These are phyloP conservation scores for Danio jaintianensis DNA, from an alignment of 2,797 vertebrate genomes.

Conservation along the genomic window DNA sequence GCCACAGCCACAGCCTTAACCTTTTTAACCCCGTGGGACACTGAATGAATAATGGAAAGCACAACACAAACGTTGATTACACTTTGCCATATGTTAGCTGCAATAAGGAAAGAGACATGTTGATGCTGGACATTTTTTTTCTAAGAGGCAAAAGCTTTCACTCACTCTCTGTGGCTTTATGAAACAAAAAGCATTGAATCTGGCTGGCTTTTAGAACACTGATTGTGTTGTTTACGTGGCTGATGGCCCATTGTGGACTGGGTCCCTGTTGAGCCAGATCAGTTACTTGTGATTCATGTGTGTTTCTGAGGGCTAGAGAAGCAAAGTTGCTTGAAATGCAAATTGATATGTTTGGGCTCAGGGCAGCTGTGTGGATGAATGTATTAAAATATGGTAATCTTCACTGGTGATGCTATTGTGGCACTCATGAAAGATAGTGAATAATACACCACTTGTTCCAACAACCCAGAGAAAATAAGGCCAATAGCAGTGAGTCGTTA, in stretches of 20 bases:
- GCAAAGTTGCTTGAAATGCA: slow-evolving; percentile 65
- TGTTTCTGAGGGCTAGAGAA: slow-evolving; percentile 64
- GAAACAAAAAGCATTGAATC: slow-evolving; percentile 26
- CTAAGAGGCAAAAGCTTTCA: slow-evolving; percentile 18
- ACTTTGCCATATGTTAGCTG: slow-evolving; percentile 36
- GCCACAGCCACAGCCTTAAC: slow-evolving; percentile 57
- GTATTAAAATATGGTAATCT: slow-evolving; percentile 20
- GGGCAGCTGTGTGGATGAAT: slow-evolving; percentile 2
- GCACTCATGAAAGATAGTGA: slow-evolving; percentile 27
- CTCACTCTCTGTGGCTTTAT: slow-evolving; percentile 18
- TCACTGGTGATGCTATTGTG: not conserved
- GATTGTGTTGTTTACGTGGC: slow-evolving; percentile 31
- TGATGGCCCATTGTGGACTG: slow-evolving; percentile 60
- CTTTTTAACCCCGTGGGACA: slow-evolving; percentile 57
- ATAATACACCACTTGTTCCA: slow-evolving; percentile 39
- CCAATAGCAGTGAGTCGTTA: slow-evolving; percentile 17
- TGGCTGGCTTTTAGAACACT: slow-evolving; percentile 32
- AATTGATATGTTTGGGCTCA: slow-evolving; percentile 6
- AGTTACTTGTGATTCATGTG: slow-evolving; percentile 69
- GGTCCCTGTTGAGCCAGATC: slow-evolving; percentile 52
- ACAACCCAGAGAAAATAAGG: slow-evolving; percentile 31
- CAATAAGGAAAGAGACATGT: not conserved
- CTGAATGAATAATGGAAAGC: slow-evolving; percentile 32
- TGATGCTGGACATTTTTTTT: slow-evolving; percentile 40
- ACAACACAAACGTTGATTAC: slow-evolving; percentile 22